Evolutionary conservation across 1,140 invertebrate species (phyloP).

Genomic region (Pseudomyrmex cubaensis): DNA sequence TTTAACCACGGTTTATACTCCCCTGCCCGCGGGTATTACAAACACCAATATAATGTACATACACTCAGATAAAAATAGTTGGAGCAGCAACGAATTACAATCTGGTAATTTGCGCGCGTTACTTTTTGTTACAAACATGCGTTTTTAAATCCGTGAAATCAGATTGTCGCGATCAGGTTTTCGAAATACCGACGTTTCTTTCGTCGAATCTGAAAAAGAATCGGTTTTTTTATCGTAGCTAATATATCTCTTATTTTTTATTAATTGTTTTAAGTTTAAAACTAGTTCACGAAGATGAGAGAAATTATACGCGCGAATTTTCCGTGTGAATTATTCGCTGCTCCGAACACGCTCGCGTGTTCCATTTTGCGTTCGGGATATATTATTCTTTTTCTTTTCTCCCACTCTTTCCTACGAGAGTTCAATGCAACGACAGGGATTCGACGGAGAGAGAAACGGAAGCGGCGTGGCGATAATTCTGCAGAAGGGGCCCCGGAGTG

Average conservation of each 20-base stretch:
- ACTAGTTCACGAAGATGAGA: background rate
- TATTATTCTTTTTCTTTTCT: background rate
- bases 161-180: background rate
- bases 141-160: background rate
- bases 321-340: slow-evolving; percentile 14
- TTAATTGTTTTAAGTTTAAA: background rate
- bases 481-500: slow-evolving; percentile 71
- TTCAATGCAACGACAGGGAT: slow-evolving; percentile 81
- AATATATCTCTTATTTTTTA: background rate
- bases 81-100: slow-evolving; percentile 34
- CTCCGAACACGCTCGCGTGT: background rate
- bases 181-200: background rate
- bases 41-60: slow-evolving; percentile 22
- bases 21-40: slow-evolving; percentile 28
- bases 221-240: too few relatives aligned
- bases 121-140: background rate
- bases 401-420: background rate
- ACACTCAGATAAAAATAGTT: slow-evolving; percentile 12
- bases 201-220: too few relatives aligned
- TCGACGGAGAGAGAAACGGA: slow-evolving; percentile 84
- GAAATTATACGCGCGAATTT: background rate
- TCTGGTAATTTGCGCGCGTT: background rate
- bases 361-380: slow-evolving; percentile 27
- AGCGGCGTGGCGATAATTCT: slow-evolving; percentile 79
- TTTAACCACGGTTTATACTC: background rate